phyloP scores from a whole-genome alignment of 1,140 invertebrate species.

The Drosophila nebulosa region DNA sequence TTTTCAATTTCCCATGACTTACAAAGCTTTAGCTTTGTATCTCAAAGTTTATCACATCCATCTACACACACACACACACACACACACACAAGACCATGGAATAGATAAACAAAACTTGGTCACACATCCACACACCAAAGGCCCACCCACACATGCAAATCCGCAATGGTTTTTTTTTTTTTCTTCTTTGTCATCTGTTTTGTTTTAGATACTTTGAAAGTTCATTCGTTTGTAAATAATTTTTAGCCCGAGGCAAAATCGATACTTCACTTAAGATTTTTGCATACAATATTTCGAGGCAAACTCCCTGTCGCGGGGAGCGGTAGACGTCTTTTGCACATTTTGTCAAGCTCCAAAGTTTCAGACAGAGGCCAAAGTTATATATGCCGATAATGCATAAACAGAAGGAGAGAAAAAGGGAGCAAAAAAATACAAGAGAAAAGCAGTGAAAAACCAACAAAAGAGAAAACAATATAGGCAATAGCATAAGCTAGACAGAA shows the following conservation, averaged over 20 bases:
- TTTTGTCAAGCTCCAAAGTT: conserved; percentile 69
- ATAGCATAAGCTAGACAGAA: conserved; percentile 9
- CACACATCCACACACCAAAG: conserved; percentile 55
- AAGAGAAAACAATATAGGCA: not conserved
- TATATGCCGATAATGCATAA: conserved; percentile 54
- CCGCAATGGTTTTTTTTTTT: conserved; percentile 7
- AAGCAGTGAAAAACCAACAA: not conserved
- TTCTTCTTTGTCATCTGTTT: not conserved
- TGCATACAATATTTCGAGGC: conserved; percentile 40
- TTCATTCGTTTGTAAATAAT: conserved; percentile 77
- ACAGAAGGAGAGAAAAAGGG: not conserved
- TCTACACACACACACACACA: conserved; percentile 38
- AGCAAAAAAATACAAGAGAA: no score
- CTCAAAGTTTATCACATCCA: conserved; percentile 39
- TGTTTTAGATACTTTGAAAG: conserved; percentile 42
- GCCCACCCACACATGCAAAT: conserved; percentile 16
- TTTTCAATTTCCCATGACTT: conserved; percentile 19
- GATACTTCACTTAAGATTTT: conserved; percentile 75
- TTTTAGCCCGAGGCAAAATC: conserved; percentile 69
- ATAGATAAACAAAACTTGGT: conserved; percentile 62
- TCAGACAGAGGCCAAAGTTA: conserved; percentile 53
- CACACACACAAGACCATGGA: conserved; percentile 42
- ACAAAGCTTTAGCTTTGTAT: conserved; percentile 27
- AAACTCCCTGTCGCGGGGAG: not conserved
- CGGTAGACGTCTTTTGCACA: conserved; percentile 26